These are phyloP conservation scores for Tringa solitaria DNA, from an alignment of 2,113 vertebrate species.

Conservation along the genomic window DNA sequence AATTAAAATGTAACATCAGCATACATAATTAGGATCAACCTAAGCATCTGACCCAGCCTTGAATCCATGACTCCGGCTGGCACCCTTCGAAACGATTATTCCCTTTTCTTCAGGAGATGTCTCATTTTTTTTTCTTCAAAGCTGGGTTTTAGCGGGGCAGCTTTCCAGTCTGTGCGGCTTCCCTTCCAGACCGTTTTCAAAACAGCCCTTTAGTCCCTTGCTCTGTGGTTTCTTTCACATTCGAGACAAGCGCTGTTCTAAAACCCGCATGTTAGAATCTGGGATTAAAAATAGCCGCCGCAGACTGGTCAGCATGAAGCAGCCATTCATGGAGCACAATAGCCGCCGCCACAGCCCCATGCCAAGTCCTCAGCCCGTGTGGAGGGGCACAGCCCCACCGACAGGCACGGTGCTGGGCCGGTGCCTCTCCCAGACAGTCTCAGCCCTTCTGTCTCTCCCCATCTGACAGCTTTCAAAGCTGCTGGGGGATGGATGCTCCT, in stretches of 20 bases:
- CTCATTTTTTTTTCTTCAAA: background rate
- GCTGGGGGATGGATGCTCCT: fast-evolving
- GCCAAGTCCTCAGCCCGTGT: background rate
- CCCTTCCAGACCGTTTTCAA: constrained; percentile 37
- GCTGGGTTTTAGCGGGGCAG: background rate
- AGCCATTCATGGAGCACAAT: constrained; percentile 49
- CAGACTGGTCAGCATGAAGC: constrained; percentile 42
- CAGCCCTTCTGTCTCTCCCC: background rate
- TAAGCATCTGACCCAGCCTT: background rate
- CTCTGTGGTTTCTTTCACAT: constrained; percentile 60
- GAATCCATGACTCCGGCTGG: background rate
- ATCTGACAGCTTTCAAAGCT: background rate
- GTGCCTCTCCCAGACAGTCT: background rate
- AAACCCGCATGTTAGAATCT: constrained; percentile 40
- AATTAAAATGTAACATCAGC: background rate
- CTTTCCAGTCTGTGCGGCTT: constrained; percentile 41
- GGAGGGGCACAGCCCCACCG: fast-evolving
- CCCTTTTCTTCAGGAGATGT: background rate
- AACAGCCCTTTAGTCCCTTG: constrained; percentile 49
- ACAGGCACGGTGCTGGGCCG: background rate
- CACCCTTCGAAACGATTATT: background rate
- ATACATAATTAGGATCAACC: background rate
- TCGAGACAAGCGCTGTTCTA: constrained; percentile 36
- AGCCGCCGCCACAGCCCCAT: fast-evolving
- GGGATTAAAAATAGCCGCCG: constrained; percentile 52